Evolutionary conservation across 2,888 invertebrate genomes (phyloP).

Genomic region (Aporophyla nigra): DNA sequence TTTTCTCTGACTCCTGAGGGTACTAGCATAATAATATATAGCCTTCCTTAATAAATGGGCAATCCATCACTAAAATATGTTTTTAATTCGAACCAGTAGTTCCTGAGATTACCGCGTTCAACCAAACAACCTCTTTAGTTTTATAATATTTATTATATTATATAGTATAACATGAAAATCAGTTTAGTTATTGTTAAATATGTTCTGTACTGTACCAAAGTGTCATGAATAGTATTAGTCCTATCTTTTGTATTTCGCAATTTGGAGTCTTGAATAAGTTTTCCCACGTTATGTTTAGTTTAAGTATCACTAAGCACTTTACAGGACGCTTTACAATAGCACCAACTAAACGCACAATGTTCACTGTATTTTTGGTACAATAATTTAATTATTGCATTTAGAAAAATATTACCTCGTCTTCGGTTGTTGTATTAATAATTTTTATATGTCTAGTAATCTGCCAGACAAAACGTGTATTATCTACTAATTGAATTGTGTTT

Average conservation of each 20-base stretch:
- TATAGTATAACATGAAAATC: too few relatives aligned
- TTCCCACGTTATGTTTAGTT: neutral
- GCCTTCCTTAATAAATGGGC: too few relatives aligned
- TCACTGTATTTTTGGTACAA: neutral
- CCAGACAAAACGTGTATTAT: neutral
- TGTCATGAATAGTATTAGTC: neutral
- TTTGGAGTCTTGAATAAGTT: neutral
- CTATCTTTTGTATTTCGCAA: too few relatives aligned
- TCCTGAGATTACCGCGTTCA: too few relatives aligned
- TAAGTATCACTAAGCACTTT: neutral
- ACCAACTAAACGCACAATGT: neutral
- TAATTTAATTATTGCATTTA: neutral
- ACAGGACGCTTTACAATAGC: neutral
- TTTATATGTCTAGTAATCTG: neutral
- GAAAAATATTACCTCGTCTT: neutral
- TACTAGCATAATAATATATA: too few relatives aligned
- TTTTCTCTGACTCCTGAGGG: too few relatives aligned
- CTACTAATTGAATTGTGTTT: neutral
- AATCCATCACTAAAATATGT: too few relatives aligned
- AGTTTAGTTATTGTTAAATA: neutral
- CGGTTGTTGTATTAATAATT: neutral
- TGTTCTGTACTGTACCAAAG: neutral
- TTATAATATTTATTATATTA: too few relatives aligned
- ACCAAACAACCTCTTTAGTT: too few relatives aligned
- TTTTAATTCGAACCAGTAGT: too few relatives aligned